Base-by-base conservation (phyloP, 2,113 vertebrate species). In the Eurypyga helias region DNA sequence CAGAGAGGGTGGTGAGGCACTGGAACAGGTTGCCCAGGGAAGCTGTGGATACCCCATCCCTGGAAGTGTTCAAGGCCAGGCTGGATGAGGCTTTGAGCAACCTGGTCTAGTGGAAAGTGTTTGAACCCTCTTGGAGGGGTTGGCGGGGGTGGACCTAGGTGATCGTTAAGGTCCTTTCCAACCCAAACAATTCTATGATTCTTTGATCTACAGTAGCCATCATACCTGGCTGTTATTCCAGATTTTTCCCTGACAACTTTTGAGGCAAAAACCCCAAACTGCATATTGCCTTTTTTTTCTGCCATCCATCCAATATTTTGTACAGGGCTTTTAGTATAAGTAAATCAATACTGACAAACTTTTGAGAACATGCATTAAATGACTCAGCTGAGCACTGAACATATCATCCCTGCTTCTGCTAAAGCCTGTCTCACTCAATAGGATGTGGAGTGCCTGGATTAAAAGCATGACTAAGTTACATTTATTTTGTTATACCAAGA, bases 401-500 rank as follows among this genome's bases (percentile, higher is more conserved):
- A 11, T 54, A 65, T 17, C 64, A 78, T 17, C 34, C 43, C 24
- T 58, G 91, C 89, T 79, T 60, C 55, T 91, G 18, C 66, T 90
- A 83, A 90, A 85, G 8, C 21, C 36, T 72, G 28, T 77, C 48
- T 86, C 41, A 49, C 38, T 78, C 72, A 91, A 87, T 26, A 61
- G 26, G 76, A 91, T 57, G 66, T 91, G 55, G 75, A 84, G 67
- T 64, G 33, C 23, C 69, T 57, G 51, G 80, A 72, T 78, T 94
- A 89, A 96, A 97, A 91, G 73, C 88, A 93, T 87, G 69, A 73
- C 76, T 84, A 95, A 91, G 62, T 83, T 90, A 93, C 55, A 90
- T 66, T 85, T 83, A 83, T 76, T 94, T 86, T 90, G 31, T 69
- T 89, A 46, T n/a, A 80, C 13, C 64, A 80, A 46, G 29, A 92